Evolutionary conservation across 2,113 vertebrate species (phyloP), one percentile per base, ranked within the genome.

Genomic region (Ramphastos sulfuratus): DNA sequence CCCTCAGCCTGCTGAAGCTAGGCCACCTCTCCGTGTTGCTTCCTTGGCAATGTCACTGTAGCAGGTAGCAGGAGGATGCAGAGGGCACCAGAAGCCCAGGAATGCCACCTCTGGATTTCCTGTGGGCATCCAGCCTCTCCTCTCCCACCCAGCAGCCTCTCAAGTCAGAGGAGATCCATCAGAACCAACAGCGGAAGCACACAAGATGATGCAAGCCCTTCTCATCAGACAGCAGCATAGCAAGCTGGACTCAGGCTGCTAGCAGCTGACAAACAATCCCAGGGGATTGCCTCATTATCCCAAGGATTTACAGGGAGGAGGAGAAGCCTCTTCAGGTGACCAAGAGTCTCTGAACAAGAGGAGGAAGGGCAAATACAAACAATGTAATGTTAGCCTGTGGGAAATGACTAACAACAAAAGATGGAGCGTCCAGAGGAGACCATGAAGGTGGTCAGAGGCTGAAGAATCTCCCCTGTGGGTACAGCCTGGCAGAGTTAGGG

Each of bases 61-160:
- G 12, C 24, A 42, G 77, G 77, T 74, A 92, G 84, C 31, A 70
- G 77, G 39, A 35, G 94, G 82, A 94, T 94, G 75, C 93, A 96
- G 93, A 54, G 91, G 94, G 94, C 95, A 96, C 85, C 92, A 92
- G 58, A 90, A 25, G 44, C 69, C 58, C 89, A 94, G 69, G 75
- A 91, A 92, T 87, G 16, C 11, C 0, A 71, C 79, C 87, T 25
- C 80, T 4, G 82, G 87, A 82, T 92, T 12, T 74, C 1, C 79
- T 6, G 33, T 73, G 50, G 90, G 72, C 85, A 90, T 72, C 73
- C 27, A 4, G 83, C 88, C 76, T 77, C 85, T 76, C 85, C 87
- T 54, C 54, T 28, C 89, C 77, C 39, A 48, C 72, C 64, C 69
- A 19, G 30, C 79, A 91, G 93, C 73, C 75, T 52, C 48, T 66